A percentile compares a stretch with the other conserved stretches of the same genome.
These are phyloP conservation scores for Muricea muricata DNA, from an alignment of 92 coral and sea anemone species.

Conservation along the genomic window DNA sequence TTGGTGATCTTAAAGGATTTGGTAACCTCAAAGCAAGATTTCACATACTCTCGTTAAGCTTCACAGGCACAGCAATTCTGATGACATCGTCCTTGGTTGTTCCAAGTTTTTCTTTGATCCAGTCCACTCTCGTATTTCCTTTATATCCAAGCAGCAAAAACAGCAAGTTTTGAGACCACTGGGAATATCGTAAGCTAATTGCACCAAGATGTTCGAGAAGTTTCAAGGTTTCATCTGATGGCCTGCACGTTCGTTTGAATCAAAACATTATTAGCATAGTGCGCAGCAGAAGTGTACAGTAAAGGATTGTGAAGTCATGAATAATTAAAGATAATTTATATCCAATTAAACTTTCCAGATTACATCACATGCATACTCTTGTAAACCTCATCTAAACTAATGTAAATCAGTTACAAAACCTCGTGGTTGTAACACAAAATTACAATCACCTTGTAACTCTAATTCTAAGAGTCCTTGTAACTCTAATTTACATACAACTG, in stretches of 20 bases:
- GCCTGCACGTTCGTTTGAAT: background rate
- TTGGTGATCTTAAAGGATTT: too few relatives aligned
- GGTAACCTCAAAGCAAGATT: background rate
- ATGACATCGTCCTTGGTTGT: background rate
- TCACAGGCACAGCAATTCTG: constrained; percentile 4
- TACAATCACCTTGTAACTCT: too few relatives aligned
- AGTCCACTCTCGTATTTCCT: background rate
- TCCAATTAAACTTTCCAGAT: too few relatives aligned
- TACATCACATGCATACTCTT: too few relatives aligned
- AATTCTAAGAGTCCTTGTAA: too few relatives aligned
- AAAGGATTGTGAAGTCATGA: too few relatives aligned
- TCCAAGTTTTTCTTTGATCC: constrained; percentile 26
- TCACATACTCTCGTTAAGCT: constrained; percentile 29
- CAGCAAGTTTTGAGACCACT: background rate
- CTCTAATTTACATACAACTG: too few relatives aligned
- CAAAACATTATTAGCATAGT: background rate
- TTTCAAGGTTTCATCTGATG: background rate
- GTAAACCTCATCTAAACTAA: too few relatives aligned
- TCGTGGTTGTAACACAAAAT: too few relatives aligned
- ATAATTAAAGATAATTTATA: too few relatives aligned
- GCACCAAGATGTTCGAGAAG: constrained; percentile 32
- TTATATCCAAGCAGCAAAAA: constrained; percentile 27
- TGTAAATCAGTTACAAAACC: too few relatives aligned
- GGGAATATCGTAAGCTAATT: constrained; percentile 10
- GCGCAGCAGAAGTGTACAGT: background rate